Evolutionary conservation across 2,113 vertebrate genomes (phyloP).

Genomic region (Trematocara zebra): DNA sequence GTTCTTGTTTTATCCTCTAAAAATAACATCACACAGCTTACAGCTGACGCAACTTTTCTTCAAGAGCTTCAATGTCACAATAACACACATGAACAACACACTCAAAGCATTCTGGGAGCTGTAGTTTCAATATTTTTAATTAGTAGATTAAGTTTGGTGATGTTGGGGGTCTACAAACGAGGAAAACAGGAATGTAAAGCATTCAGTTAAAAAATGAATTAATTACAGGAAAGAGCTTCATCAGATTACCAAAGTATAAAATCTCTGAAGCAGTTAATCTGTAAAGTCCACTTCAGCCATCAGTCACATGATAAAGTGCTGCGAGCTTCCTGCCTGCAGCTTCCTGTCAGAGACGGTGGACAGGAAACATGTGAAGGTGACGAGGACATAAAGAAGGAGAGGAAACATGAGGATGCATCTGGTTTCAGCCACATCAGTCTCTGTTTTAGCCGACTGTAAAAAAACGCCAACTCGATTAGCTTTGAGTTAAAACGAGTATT

Average conservation of each 20-base stretch:
- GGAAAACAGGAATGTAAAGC: background rate
- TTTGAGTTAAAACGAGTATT: background rate
- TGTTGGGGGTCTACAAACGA: rapidly evolving
- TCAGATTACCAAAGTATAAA: background rate
- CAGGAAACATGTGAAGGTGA: background rate
- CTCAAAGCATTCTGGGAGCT: background rate
- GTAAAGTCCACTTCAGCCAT: background rate
- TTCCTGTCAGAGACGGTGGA: background rate
- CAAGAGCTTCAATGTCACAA: background rate
- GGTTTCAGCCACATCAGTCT: background rate
- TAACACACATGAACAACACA: background rate
- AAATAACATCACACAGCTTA: background rate
- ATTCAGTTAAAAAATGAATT: background rate
- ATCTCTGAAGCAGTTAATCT: background rate
- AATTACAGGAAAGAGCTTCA: background rate
- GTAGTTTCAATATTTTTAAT: background rate
- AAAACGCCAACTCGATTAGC: background rate
- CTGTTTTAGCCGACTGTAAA: background rate
- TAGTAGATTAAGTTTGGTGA: background rate
- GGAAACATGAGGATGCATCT: background rate
- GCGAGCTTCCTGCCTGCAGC: background rate
- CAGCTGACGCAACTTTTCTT: background rate
- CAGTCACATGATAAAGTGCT: background rate
- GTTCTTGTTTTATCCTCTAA: background rate
- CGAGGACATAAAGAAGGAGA: background rate